A percentile compares a stretch with the other conserved stretches of the same genome.
Conservation (phyloP, 2,797 vertebrate species). For the Chloroceryle amazona region DNA sequence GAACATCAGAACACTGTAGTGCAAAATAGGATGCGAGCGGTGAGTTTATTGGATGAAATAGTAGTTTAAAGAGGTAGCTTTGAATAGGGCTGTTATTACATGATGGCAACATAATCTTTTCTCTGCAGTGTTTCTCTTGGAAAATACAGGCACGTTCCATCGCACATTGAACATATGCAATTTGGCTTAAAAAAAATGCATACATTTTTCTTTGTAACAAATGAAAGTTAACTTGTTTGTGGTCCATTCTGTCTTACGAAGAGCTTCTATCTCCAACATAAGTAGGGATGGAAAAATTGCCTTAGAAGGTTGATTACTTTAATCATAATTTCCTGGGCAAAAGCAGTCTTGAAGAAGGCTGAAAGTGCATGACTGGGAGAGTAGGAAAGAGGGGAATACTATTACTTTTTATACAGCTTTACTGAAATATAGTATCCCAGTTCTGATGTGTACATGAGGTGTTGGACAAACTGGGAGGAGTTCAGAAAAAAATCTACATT, state of each 20-base stretch:
- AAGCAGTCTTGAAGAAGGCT: background rate
- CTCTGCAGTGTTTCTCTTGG: conserved; percentile 19
- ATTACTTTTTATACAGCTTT: background rate
- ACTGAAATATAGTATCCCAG: background rate
- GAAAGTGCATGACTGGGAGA: background rate
- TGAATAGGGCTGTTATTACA: background rate
- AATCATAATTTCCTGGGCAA: background rate
- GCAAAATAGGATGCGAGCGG: background rate
- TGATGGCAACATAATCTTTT: background rate
- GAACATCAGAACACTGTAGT: background rate
- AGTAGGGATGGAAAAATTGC: background rate
- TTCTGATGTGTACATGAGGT: background rate
- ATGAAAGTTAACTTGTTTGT: background rate
- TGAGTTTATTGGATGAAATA: conserved; percentile 3
- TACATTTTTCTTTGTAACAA: background rate
- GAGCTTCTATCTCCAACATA: background rate
- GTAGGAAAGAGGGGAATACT: background rate
- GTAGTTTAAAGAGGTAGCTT: background rate
- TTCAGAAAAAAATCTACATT: conserved; percentile 42
- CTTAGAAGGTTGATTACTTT: background rate
- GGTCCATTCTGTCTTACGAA: background rate
- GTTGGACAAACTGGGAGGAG: background rate
- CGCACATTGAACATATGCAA: background rate
- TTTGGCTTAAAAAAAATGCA: background rate
- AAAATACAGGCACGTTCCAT: background rate